phyloP scores from a whole-genome alignment of 2,113 vertebrate species.

The Atherinomorus stipes region DNA sequence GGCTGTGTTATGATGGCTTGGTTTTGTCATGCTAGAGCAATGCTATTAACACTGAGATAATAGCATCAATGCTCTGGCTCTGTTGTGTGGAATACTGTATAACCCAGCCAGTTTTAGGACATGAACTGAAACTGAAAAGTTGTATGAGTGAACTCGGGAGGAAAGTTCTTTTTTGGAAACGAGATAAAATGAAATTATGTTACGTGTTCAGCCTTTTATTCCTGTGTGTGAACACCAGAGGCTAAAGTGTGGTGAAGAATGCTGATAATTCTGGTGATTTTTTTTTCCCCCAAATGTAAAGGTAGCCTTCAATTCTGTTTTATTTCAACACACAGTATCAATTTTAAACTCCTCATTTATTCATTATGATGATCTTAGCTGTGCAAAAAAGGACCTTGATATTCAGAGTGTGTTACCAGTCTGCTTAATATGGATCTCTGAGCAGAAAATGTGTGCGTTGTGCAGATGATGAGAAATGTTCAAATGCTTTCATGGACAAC shows the following conservation, averaged over 20 bases:
- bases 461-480: too few species aligned
- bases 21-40: background rate
- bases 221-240: slow-evolving; percentile 22
- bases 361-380: background rate
- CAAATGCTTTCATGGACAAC: too few species aligned
- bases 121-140: background rate
- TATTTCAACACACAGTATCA: background rate
- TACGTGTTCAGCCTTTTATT: slow-evolving; percentile 27
- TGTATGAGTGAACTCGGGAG: slow-evolving; percentile 2
- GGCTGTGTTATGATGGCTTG: background rate
- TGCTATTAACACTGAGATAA: background rate
- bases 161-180: slow-evolving; percentile 11
- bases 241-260: slow-evolving; percentile 17
- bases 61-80: background rate
- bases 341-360: background rate
- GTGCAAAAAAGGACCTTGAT: background rate
- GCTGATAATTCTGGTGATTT: background rate
- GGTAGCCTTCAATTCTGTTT: slow-evolving; percentile 28
- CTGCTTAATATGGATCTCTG: too few species aligned
- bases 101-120: background rate
- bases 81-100: background rate
- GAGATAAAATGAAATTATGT: slow-evolving; percentile 4
- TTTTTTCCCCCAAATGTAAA: slow-evolving; percentile 18
- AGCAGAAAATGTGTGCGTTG: too few species aligned
- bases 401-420: background rate